A percentile compares a stretch with the other conserved stretches of the same genome.
phyloP scores from a whole-genome alignment of 92 coral and sea anemone species.

The Porites lobata region DNA sequence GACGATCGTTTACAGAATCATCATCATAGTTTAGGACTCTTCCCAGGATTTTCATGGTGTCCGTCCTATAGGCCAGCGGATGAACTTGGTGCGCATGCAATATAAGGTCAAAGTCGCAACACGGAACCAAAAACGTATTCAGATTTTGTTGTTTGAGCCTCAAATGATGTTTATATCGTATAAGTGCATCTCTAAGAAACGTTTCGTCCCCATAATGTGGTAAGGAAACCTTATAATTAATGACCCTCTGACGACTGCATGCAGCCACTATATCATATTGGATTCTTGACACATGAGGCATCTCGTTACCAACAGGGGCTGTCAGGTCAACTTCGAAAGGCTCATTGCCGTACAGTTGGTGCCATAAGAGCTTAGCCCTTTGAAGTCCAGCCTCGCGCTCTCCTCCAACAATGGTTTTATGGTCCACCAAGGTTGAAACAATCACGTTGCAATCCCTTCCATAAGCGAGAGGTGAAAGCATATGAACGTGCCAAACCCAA shows the following conservation, averaged over 20 bases:
- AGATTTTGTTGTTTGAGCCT: constrained; percentile 66
- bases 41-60: constrained; percentile 61
- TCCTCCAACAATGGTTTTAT: background rate
- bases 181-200: constrained; percentile 35
- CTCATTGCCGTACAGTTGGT: constrained; percentile 26
- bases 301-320: background rate
- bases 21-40: constrained; percentile 59
- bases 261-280: constrained; percentile 45
- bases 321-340: constrained; percentile 50
- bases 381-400: background rate
- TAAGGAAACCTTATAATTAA: constrained; percentile 63
- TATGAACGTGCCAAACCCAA: constrained; percentile 75
- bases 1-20: constrained; percentile 66
- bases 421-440: constrained; percentile 41
- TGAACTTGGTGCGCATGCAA: constrained; percentile 81
- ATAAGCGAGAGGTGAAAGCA: constrained; percentile 76
- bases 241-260: constrained; percentile 46
- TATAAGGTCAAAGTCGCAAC: constrained; percentile 80
- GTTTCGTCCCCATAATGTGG: constrained; percentile 53
- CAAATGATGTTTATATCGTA: constrained; percentile 61
- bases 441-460: constrained; percentile 63
- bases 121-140: constrained; percentile 67
- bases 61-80: constrained; percentile 55
- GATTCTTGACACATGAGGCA: constrained; percentile 21
- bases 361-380: constrained; percentile 32